Conservation (phyloP, 2,113 vertebrate genomes). For the Cervus canadensis region DNA sequence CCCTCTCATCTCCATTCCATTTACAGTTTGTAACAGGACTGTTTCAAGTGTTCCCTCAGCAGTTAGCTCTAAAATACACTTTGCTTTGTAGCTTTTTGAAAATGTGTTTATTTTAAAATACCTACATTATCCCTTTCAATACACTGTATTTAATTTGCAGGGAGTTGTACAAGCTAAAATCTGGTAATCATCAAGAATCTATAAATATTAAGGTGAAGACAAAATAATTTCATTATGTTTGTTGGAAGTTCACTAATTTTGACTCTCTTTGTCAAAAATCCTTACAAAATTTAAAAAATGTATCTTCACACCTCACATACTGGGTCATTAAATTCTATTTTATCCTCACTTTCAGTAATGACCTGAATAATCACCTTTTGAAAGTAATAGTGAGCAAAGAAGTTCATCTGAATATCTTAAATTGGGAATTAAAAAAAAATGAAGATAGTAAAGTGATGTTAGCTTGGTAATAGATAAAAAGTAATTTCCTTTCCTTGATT, state of each 20-base stretch:
- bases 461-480: not conserved
- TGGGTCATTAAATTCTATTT: not conserved
- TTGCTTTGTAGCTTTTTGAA: not conserved
- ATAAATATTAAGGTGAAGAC: slow-evolving; percentile 41
- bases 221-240: slow-evolving; percentile 30
- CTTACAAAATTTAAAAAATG: not conserved
- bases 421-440: not conserved
- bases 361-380: not conserved
- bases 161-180: not conserved
- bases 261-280: slow-evolving; percentile 14
- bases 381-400: not conserved
- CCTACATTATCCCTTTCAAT: not conserved
- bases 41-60: not conserved
- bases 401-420: not conserved
- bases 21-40: not conserved
- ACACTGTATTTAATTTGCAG: not conserved
- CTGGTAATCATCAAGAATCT: slow-evolving; percentile 14
- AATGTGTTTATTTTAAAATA: slow-evolving; percentile 28
- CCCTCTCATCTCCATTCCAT: not conserved
- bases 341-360: not conserved
- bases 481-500: slow-evolving; percentile 1
- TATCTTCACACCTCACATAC: not conserved
- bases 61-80: not conserved
- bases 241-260: not conserved
- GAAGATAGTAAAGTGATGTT: not conserved